Conservation (phyloP, 2,113 vertebrate genomes). For the Rhinolophus ferrumequinum region DNA sequence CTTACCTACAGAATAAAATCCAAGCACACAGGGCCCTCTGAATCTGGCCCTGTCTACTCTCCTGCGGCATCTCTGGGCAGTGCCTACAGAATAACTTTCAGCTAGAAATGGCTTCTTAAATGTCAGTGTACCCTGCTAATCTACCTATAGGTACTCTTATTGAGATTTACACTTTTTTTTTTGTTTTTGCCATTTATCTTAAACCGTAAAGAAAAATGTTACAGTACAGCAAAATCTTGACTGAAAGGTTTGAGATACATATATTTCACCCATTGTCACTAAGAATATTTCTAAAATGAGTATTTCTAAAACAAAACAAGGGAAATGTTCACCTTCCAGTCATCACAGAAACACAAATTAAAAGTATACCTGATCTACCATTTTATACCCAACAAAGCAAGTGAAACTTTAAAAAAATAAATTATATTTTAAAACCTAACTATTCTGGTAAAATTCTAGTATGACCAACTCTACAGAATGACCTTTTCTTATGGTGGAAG, state of each 20-base stretch:
- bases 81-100: background rate
- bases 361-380: constrained; percentile 8
- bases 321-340: background rate
- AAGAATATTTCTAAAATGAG: background rate
- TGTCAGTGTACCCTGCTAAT: background rate
- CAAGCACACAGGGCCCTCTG: background rate
- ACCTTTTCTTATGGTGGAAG: background rate
- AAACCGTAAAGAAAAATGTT: background rate
- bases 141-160: background rate
- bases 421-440: constrained; percentile 11
- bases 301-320: background rate
- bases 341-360: constrained; percentile 12
- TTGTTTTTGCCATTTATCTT: background rate
- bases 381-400: constrained; percentile 9
- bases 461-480: background rate
- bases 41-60: background rate
- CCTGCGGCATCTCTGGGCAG: background rate
- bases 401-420: background rate
- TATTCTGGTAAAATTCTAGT: constrained; percentile 15
- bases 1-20: background rate
- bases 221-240: background rate
- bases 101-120: constrained; percentile 35
- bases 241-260: background rate
- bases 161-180: background rate
- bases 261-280: background rate